Evolutionary conservation across 2,888 invertebrate genomes (phyloP), one percentile per base, ranked within the genome.

Genomic region (Empis stercorea): DNA sequence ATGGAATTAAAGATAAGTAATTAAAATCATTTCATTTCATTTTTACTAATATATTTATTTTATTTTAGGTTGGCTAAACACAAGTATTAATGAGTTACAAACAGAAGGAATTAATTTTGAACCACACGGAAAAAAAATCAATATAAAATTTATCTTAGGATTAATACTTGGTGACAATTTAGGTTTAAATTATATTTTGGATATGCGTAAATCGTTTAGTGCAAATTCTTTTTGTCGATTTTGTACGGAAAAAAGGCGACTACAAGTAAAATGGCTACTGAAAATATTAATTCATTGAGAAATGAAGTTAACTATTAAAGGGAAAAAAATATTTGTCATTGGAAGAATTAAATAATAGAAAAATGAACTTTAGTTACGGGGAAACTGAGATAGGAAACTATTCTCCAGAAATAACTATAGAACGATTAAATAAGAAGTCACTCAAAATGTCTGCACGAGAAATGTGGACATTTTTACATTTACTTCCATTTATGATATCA

Each of bases 401-500:
- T 16, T 40, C 44, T 32, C 34, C 41, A 11, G 39, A 36, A 23
- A 38, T 47, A 27, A 43, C 36, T 32, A 36, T 38, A 11, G n/a
- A 30, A 47, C 43, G 40, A 15, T 47, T 47, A 16, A 47, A 38
- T 32, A 37, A 30, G 15, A 34, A 38, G 43, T 43, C 43, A 37
- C 36, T 47, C 15, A 43, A 27, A 11, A 47, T 47, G 47, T 43
- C 47, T 14, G 47, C 49, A 2, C 20, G 47, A 14, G 49, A 49
- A 47, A 47, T 46, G 41, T 51, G 51, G 51, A 46, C 48, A 41
- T 51, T 51, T 46, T 42, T 34, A 10, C 44, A 48, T 41, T 48
- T 48, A 30, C 42, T 51, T 27, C 46, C 48, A 39, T n/a, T 51
- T 6, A 51, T 51, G 34, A 42, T 51, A 17, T 32, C 32, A 32